phyloP scores from a whole-genome alignment of 1,140 invertebrate species.

The Plodia interpunctella region DNA sequence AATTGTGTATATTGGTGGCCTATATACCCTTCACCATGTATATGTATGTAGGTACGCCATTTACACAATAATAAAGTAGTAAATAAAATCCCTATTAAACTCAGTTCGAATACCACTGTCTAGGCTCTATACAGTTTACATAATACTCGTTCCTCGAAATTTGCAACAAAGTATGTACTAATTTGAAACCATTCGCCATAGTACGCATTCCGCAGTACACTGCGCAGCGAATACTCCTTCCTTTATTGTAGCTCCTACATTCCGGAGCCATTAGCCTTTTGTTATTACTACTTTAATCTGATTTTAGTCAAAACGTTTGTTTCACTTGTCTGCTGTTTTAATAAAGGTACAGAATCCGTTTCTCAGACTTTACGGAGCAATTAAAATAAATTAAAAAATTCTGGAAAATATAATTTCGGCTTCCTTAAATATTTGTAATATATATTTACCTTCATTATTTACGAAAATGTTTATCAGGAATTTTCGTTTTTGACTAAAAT shows the following conservation, averaged over 20 bases:
- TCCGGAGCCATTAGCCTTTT: constrained; percentile 6
- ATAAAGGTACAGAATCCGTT: background rate
- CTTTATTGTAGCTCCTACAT: constrained; percentile 27
- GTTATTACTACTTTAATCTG: constrained; percentile 7
- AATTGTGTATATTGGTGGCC: too few species aligned
- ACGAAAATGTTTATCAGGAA: too few species aligned
- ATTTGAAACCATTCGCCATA: constrained; percentile 31
- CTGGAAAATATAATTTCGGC: too few species aligned
- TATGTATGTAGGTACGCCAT: too few species aligned
- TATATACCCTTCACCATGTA: too few species aligned
- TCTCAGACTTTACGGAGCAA: too few species aligned
- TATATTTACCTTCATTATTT: too few species aligned
- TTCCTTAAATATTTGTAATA: too few species aligned
- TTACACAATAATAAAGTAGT: too few species aligned
- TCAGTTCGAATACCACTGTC: constrained; percentile 3
- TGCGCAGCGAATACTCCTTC: constrained; percentile 34
- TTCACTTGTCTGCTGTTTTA: background rate
- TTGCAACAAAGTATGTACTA: constrained; percentile 41
- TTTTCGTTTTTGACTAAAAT: too few species aligned
- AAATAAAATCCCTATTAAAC: constrained; percentile 7
- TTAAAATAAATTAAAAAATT: too few species aligned
- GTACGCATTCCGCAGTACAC: constrained; percentile 28
- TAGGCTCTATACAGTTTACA: constrained; percentile 21
- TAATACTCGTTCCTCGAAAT: constrained; percentile 34
- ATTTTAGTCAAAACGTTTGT: background rate